phyloP scores from a whole-genome alignment of 2,113 vertebrate species.

The Petroica traversi region DNA sequence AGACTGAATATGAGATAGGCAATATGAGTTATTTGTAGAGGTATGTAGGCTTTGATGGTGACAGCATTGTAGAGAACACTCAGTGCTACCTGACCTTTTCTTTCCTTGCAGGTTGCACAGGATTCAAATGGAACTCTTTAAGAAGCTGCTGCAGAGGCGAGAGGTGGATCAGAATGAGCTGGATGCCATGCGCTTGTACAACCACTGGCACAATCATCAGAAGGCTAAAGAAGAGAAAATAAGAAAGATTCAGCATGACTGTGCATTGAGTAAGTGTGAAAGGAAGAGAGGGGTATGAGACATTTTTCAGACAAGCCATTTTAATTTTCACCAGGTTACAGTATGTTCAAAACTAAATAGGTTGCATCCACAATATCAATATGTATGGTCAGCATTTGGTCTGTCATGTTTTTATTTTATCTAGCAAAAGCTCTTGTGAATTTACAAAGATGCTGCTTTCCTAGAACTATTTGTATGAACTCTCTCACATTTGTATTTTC shows the following conservation, averaged over 20 bases:
- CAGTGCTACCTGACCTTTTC: not conserved
- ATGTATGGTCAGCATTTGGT: not conserved
- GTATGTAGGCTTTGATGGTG: not conserved
- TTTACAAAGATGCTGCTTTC: not conserved
- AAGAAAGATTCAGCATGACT: constrained; percentile 72
- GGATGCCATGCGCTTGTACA: constrained; percentile 66
- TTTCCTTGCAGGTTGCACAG: constrained; percentile 83
- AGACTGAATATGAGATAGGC: not conserved
- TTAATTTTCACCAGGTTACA: not conserved
- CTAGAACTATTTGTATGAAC: not conserved
- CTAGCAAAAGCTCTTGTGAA: not conserved
- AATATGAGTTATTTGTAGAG: not conserved
- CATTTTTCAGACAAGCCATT: not conserved
- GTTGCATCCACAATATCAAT: not conserved
- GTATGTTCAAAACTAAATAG: not conserved
- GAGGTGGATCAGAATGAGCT: constrained; percentile 71
- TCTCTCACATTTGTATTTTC: not conserved
- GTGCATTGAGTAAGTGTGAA: constrained; percentile 62
- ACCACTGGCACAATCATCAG: constrained; percentile 71
- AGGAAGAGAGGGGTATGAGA: not conserved
- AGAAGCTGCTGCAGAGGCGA: constrained; percentile 72
- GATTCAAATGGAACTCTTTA: constrained; percentile 77
- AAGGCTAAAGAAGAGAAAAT: constrained; percentile 74
- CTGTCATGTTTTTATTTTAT: not conserved
- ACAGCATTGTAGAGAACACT: not conserved